Evolutionary conservation across 2,888 invertebrate species (phyloP).

Genomic region (Chironomus tentans): DNA sequence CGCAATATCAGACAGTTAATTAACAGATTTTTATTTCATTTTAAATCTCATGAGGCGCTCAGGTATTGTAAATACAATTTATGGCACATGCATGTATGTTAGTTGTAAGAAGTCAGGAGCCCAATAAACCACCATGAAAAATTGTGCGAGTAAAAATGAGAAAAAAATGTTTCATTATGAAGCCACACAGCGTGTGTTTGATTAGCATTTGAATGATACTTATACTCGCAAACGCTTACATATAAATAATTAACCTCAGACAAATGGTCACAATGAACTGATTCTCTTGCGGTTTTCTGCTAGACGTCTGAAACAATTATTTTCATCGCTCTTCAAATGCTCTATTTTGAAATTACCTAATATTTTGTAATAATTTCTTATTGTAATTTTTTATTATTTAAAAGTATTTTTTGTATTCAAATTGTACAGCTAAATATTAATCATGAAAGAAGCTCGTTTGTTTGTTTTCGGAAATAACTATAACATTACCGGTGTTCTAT

Average conservation of each 20-base stretch:
- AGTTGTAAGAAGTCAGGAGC: conserved; percentile 7
- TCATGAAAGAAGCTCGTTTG: no score
- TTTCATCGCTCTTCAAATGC: no score
- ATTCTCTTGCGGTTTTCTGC: not conserved
- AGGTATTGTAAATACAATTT: conserved; percentile 8
- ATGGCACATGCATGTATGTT: not conserved
- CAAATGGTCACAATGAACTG: not conserved
- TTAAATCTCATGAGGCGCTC: conserved; percentile 7
- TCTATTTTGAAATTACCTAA: no score
- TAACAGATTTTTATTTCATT: conserved; percentile 7
- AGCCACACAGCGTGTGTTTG: conserved; percentile 5
- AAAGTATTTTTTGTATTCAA: no score
- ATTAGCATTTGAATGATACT: conserved; percentile 10
- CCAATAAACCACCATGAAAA: conserved; percentile 21
- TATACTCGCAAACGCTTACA: not conserved
- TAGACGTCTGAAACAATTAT: not conserved
- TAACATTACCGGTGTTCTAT: no score
- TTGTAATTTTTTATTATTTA: no score
- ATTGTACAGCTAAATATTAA: no score
- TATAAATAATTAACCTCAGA: conserved; percentile 19
- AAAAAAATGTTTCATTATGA: not conserved
- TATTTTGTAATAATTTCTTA: no score
- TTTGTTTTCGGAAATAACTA: no score
- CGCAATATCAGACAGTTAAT: conserved; percentile 13
- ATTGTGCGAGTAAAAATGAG: not conserved